Percentiles rank a stretch among this genome's conserved stretches.
These are phyloP conservation scores for Cliona cf. orientalis DNA, from an alignment of 37 sponge, comb jelly and placozoan genomes.

Conservation along the genomic window DNA sequence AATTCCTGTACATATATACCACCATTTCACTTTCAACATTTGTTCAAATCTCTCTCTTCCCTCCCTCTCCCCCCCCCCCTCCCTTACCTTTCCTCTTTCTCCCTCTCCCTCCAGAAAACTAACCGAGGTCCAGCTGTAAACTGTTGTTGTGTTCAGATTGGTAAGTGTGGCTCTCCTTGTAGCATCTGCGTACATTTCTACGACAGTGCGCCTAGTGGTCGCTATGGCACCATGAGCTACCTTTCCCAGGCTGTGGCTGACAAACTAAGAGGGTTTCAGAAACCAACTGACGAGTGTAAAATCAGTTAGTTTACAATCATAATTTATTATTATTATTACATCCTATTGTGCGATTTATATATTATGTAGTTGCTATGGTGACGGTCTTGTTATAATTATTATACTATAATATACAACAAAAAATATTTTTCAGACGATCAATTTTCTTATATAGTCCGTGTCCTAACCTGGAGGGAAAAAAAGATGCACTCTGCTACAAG, in stretches of 20 bases:
- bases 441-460: too few species aligned
- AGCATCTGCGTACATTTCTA: conserved; percentile 81
- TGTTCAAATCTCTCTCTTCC: too few species aligned
- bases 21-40: too few species aligned
- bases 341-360: too few species aligned
- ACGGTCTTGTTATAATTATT: neutral
- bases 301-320: conserved; percentile 19
- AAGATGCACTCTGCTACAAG: too few species aligned
- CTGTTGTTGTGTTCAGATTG: conserved; percentile 56
- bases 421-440: neutral
- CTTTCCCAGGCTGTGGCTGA: conserved; percentile 72
- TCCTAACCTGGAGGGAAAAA: too few species aligned
- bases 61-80: neutral
- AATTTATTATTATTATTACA: too few species aligned
- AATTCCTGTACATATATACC: too few species aligned
- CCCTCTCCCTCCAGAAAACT: conserved; percentile 15
- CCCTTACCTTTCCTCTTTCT: too few species aligned
- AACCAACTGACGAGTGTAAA: conserved; percentile 40
- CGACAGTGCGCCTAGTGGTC: conserved; percentile 91
- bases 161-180: conserved; percentile 48
- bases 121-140: conserved; percentile 29
- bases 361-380: too few species aligned
- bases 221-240: conserved; percentile 93
- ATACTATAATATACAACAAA: neutral
- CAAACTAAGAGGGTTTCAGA: conserved; percentile 29